Conservation (phyloP, 2,797 vertebrate species). For the Hippopotamyrus pictus region DNA sequence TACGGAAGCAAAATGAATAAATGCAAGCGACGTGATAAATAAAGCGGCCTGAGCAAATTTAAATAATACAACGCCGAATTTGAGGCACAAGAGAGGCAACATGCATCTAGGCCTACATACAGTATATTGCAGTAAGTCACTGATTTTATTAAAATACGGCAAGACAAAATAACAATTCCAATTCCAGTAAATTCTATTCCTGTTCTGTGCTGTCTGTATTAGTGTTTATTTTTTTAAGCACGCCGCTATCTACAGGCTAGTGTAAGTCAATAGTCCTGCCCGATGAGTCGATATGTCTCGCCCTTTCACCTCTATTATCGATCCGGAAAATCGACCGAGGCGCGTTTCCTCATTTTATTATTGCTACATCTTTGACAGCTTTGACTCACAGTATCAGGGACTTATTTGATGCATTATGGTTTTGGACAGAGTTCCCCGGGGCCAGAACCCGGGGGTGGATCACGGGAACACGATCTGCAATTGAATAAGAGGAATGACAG, state of each 20-base stretch:
- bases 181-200: not conserved
- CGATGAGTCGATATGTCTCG: not conserved
- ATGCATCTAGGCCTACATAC: not conserved
- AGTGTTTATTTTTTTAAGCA: not conserved
- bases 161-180: not conserved
- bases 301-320: not conserved
- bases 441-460: not conserved
- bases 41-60: not conserved
- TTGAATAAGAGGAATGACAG: not conserved
- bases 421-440: not conserved
- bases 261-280: not conserved
- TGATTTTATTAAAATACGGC: not conserved
- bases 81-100: not conserved
- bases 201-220: not conserved
- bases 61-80: not conserved
- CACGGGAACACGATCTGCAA: not conserved
- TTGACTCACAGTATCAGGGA: not conserved
- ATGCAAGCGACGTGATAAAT: not conserved
- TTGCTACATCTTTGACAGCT: not conserved
- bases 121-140: not conserved
- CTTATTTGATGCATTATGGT: not conserved
- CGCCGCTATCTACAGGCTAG: not conserved
- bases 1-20: not conserved
- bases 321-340: not conserved
- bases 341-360: slow-evolving; percentile 9